These are phyloP conservation scores for Paramormyrops hopkinsi DNA, from an alignment of 2,797 vertebrate genomes.

Conservation along the genomic window DNA sequence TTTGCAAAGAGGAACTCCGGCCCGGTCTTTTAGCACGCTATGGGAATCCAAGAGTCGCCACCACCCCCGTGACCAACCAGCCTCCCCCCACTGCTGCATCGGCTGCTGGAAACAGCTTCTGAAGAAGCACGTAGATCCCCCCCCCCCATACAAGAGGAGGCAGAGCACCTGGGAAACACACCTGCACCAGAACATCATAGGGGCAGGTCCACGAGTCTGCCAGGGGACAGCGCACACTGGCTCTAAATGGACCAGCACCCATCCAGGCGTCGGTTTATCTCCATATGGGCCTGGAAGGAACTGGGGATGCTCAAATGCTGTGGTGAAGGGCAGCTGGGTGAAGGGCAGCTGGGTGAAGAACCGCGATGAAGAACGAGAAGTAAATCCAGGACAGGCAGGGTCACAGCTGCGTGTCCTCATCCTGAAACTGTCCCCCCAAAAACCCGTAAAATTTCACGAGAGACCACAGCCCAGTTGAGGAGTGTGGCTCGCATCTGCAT, in stretches of 20 bases:
- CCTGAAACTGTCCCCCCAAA: neutral
- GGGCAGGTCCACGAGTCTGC: neutral
- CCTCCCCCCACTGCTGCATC: neutral
- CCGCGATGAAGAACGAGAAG: neutral
- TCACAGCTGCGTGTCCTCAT: neutral
- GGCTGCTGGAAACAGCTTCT: neutral
- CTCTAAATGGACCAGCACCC: neutral
- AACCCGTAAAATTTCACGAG: neutral
- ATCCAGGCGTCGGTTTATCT: neutral
- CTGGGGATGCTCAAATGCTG: neutral
- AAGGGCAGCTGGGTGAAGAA: neutral
- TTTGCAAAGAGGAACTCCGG: constrained; percentile 67
- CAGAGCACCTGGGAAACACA: neutral
- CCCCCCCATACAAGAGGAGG: neutral
- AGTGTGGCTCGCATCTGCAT: neutral
- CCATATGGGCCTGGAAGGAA: neutral
- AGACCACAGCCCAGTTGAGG: neutral
- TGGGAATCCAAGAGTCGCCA: constrained; percentile 50
- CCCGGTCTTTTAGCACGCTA: constrained; percentile 66
- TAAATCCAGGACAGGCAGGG: neutral
- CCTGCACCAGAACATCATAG: neutral
- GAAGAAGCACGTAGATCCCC: neutral
- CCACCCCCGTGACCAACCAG: neutral
- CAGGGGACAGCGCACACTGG: neutral
- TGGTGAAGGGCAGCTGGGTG: neutral